A percentile compares a stretch with the other conserved stretches of the same genome.
Conservation (phyloP, 2,797 vertebrate genomes). For the Mionectes olivaceus region DNA sequence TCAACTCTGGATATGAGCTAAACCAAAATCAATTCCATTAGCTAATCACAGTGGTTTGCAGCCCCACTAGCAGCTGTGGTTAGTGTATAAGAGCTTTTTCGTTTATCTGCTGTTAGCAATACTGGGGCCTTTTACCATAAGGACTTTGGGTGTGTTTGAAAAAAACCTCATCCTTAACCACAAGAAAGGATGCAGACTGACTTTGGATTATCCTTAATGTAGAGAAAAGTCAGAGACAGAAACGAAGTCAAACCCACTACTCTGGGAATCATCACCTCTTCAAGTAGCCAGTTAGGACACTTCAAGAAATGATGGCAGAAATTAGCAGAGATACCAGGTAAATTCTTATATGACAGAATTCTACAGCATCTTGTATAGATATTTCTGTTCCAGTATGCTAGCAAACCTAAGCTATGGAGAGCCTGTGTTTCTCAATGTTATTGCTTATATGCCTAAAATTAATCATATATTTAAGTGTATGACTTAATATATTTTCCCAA, state of each 20-base stretch:
- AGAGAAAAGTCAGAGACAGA: background rate
- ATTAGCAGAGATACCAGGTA: background rate
- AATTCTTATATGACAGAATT: background rate
- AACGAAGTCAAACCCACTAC: background rate
- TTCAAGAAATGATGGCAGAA: accelerated
- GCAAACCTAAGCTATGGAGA: background rate
- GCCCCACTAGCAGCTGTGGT: background rate
- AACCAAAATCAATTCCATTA: background rate
- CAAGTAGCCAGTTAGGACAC: background rate
- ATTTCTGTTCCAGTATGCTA: background rate
- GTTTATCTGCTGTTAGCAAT: background rate
- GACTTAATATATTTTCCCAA: background rate
- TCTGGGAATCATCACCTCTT: background rate
- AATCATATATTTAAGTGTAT: background rate
- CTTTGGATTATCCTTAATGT: background rate
- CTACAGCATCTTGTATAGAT: background rate
- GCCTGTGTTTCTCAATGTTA: background rate
- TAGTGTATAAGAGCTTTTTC: background rate
- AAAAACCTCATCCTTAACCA: background rate
- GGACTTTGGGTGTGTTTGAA: background rate
- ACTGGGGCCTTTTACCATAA: accelerated
- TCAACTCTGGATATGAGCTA: background rate
- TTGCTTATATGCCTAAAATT: background rate
- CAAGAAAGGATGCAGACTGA: background rate
- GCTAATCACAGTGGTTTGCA: background rate